These are phyloP conservation scores for Rhadinocentrus ornatus DNA, from an alignment of 2,797 vertebrate genomes.

Conservation along the genomic window DNA sequence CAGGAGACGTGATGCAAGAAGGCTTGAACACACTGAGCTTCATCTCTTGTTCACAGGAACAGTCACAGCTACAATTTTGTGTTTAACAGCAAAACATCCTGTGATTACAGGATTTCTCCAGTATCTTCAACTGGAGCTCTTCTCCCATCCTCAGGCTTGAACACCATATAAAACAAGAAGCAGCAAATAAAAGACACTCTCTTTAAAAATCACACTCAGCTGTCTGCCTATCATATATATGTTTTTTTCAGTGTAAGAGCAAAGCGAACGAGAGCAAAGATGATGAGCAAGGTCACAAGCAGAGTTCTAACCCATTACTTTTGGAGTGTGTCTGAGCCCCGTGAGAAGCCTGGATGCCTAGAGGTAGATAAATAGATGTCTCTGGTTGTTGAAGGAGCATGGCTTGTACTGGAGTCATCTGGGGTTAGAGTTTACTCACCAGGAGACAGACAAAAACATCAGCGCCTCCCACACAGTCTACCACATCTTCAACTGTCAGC, in stretches of 20 bases:
- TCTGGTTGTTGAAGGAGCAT: conserved; percentile 40
- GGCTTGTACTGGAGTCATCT: conserved; percentile 42
- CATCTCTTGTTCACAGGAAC: not conserved
- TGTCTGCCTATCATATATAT: conserved; percentile 10
- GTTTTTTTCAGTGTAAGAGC: conserved; percentile 26
- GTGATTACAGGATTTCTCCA: conserved; percentile 5
- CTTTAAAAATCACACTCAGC: not conserved
- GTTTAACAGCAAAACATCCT: conserved; percentile 6
- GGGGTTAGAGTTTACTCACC: conserved; percentile 56
- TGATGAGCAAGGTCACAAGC: conserved; percentile 56
- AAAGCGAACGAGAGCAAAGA: conserved; percentile 33
- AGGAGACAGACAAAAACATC: conserved; percentile 52
- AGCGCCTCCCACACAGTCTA: conserved; percentile 46
- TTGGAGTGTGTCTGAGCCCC: conserved; percentile 21
- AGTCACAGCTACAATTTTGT: not conserved
- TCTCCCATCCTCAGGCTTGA: not conserved
- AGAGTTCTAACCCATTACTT: conserved; percentile 42
- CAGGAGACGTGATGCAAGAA: conserved; percentile 11
- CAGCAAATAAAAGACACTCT: not conserved
- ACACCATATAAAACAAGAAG: conserved; percentile 11
- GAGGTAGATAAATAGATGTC: conserved; percentile 56
- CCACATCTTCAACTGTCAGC: conserved; percentile 49
- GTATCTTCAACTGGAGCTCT: not conserved
- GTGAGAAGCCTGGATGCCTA: conserved; percentile 31
- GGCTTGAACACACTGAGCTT: not conserved